Conservation (phyloP, 1,140 invertebrate species). For the Drosophila grimshawi region DNA sequence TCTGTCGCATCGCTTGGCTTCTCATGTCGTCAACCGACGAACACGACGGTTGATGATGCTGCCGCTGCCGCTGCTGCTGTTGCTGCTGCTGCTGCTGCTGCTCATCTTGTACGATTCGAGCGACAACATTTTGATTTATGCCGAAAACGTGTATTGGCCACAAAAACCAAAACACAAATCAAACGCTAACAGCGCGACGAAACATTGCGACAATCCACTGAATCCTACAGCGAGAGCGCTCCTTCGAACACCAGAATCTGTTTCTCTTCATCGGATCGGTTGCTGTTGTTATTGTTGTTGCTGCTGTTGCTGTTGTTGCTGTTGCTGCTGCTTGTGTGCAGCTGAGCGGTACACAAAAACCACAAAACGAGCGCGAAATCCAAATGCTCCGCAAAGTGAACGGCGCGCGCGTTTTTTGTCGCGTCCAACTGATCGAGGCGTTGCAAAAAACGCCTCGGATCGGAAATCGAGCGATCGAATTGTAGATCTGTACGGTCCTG, state of each 20-base stretch:
- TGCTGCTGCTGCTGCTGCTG: not conserved
- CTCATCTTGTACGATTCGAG: conserved; percentile 60
- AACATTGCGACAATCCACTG: conserved; percentile 69
- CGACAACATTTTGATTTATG: conserved; percentile 81
- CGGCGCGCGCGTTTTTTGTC: conserved; percentile 63
- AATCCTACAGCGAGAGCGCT: conserved; percentile 24
- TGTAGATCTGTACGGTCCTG: conserved; percentile 36
- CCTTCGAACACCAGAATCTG: conserved; percentile 23
- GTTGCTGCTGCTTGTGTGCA: not conserved
- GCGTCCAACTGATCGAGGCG: conserved; percentile 35
- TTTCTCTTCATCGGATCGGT: conserved; percentile 20
- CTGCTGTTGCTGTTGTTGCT: conserved; percentile 26
- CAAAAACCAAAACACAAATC: conserved; percentile 81
- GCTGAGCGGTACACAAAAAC: conserved; percentile 50
- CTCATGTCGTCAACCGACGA: conserved; percentile 2
- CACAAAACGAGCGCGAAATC: conserved; percentile 72
- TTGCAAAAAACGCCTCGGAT: conserved; percentile 65
- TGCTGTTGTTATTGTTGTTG: conserved; percentile 19
- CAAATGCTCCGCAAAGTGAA: conserved; percentile 62
- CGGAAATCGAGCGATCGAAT: conserved; percentile 34
- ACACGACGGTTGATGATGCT: too few relatives aligned
- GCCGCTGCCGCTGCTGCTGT: too few relatives aligned
- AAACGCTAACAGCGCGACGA: conserved; percentile 80
- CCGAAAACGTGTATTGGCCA: conserved; percentile 44
- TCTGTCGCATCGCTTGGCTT: conserved; percentile 60